Base-by-base conservation (phyloP, 2,888 invertebrate species). In the Beris morrisii region DNA sequence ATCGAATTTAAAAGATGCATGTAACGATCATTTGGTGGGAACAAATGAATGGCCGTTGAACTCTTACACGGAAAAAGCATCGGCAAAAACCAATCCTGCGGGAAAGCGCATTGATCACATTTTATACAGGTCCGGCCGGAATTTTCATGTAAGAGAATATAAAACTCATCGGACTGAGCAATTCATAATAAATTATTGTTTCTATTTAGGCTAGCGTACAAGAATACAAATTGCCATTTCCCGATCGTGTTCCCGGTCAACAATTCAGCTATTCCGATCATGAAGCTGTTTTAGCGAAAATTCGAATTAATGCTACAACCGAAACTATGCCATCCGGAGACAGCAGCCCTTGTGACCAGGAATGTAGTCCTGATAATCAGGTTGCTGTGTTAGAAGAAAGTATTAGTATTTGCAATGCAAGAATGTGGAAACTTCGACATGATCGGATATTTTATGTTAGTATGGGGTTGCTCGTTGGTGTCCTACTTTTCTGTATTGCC, bases 41-140 rank as follows among this genome's bases (percentile, higher is more conserved):
- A 98, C 98, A 12, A 89, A 90, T 77, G 91, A 91, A 74, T 86
- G 88, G 73, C 84, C 86, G 5, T 86, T 87, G 70, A 99, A 98
- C 79, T 91, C 91, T 72, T 98, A 95, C 77, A 80, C 85, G 64
- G 77, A 81, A 1, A 82, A 80, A 55, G 73, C 82, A 61, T 81
- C 84, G 2, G 82, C 83, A 66, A 77, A 78, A 11, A 81, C 82
- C 63, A 77, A 76, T 69, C 89, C 91, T 0, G 82, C 86, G 50
- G 97, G 97, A 15, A 91, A 93, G 78, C 86, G 97, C 69, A 95
- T 98, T 72, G 98, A 98, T 83, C 95, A 97, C 78, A 90, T 98
- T 71, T 82, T 97, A 73, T 93, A 88, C 77, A 83, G 82, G 70
- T n/a, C 67, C 4, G 78, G 83, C 46, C 70, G 72, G 15, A 64